Evolutionary conservation across 2,888 invertebrate species (phyloP).

Genomic region (Xylophagus ater): DNA sequence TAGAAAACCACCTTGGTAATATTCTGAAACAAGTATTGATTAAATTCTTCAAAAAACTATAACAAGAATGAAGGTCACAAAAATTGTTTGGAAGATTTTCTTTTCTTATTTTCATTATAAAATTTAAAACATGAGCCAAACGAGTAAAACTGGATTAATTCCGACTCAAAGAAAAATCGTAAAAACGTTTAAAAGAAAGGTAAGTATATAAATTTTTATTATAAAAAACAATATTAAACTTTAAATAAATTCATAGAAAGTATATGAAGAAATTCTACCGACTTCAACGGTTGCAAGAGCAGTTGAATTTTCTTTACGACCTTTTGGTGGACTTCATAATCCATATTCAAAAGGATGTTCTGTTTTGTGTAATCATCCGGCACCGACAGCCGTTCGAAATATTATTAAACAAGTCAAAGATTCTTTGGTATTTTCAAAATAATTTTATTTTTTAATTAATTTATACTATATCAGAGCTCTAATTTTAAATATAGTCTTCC

Average conservation of each 20-base stretch:
- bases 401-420: conserved; percentile 61
- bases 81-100: too few relatives aligned
- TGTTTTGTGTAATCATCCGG: conserved; percentile 75
- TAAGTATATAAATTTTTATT: conserved; percentile 29
- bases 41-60: too few relatives aligned
- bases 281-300: conserved; percentile 48
- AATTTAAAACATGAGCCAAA: conserved; percentile 41
- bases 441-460: not conserved
- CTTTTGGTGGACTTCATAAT: conserved; percentile 70
- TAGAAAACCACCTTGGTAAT: too few relatives aligned
- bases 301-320: conserved; percentile 63
- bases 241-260: conserved; percentile 21
- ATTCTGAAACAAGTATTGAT: too few relatives aligned
- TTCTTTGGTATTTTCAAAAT: conserved; percentile 42
- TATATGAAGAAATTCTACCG: conserved; percentile 21
- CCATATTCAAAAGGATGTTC: conserved; percentile 72
- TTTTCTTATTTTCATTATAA: too few relatives aligned
- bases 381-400: conserved; percentile 59
- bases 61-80: too few relatives aligned
- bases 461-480: not conserved
- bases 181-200: conserved; percentile 10
- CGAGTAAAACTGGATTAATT: conserved; percentile 55
- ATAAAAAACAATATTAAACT: conserved; percentile 5
- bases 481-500: conserved; percentile 14
- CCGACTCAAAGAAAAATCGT: conserved; percentile 39